Evolutionary conservation across 1,140 invertebrate species (phyloP), one percentile per base, ranked within the genome.

Genomic region (Pseudomyrmex cubaensis): DNA sequence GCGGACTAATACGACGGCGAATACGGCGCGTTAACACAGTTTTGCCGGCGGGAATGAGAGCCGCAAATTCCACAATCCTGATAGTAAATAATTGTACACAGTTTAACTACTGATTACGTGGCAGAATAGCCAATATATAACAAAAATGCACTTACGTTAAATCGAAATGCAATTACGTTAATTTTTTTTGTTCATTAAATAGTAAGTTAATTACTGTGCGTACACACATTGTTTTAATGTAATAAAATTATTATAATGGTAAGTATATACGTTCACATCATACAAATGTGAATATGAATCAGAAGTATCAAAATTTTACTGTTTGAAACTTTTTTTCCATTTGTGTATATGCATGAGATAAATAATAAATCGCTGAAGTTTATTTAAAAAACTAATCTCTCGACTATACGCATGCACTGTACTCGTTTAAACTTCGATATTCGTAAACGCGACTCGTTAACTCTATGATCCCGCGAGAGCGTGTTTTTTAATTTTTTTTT

Each of bases 1-100:
- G 56, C 70, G 57, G 84, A 35, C 78, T 89, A 89, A 89, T 89
- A 89, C 50, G 59, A 57, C 69, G 61, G 77, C 57, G 50, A 67
- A 76, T 56, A 54, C 50, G 54, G 44, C 22, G 66, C 66, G 52
- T 85, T 88, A 83, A 88, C 59, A 56, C 54, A 22, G 22, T 84
- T 84, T 84, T 84, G 83, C 78, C 46, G 57, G 76, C 54, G 52
- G 52, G 50, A 48, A 44, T 10, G 54, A 44, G 35, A 5, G n/a
- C 46, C 22, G 72, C 25, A 67, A 86, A 87, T 84, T 78, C 73
- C 57, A 61, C 44, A 15, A 57, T 8, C 56, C 59, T 2, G 59
- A 5, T 54, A 35, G 13, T 13, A n/a, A 44, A 52, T 52, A 61
- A 50, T 62, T 10, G 22, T 17, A 25, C 13, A 46, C 22, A 86